Conservation (phyloP, 2,888 invertebrate species). For the Noctua comes region DNA sequence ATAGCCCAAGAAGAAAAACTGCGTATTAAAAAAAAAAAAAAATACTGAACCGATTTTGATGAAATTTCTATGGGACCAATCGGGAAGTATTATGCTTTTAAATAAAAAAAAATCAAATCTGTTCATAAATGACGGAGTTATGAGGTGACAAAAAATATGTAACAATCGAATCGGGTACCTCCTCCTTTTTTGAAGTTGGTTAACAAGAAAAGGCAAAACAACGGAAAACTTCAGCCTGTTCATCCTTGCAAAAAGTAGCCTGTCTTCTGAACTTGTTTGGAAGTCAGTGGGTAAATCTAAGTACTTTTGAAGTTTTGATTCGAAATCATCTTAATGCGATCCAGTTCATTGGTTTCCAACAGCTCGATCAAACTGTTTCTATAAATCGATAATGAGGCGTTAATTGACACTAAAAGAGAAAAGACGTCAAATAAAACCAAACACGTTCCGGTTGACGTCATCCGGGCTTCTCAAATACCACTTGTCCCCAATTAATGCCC, state of each 20-base stretch:
- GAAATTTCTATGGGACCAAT: too few relatives aligned
- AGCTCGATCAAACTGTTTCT: conserved; percentile 7
- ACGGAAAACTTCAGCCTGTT: background rate
- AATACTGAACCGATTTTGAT: too few relatives aligned
- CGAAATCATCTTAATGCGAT: conserved; percentile 9
- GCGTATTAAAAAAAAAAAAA: too few relatives aligned
- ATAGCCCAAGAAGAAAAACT: too few relatives aligned
- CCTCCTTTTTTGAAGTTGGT: too few relatives aligned
- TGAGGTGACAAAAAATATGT: too few relatives aligned
- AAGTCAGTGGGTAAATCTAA: background rate
- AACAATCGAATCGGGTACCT: too few relatives aligned
- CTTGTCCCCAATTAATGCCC: conserved; percentile 39
- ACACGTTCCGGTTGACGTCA: conserved; percentile 49
- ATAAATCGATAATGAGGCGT: conserved; percentile 26
- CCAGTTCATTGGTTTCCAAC: conserved; percentile 20
- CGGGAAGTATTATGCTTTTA: too few relatives aligned
- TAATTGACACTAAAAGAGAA: conserved; percentile 35
- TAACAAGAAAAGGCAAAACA: background rate
- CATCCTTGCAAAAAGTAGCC: background rate
- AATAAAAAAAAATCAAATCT: too few relatives aligned
- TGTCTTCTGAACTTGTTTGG: conserved; percentile 3
- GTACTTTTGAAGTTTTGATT: background rate
- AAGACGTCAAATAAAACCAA: conserved; percentile 36
- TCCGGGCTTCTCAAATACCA: conserved; percentile 33
- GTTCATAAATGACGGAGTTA: too few relatives aligned